Percentiles rank a stretch among this genome's conserved stretches.
Conservation (phyloP, 2,797 vertebrate species). For the Leptatherina wallacei region DNA sequence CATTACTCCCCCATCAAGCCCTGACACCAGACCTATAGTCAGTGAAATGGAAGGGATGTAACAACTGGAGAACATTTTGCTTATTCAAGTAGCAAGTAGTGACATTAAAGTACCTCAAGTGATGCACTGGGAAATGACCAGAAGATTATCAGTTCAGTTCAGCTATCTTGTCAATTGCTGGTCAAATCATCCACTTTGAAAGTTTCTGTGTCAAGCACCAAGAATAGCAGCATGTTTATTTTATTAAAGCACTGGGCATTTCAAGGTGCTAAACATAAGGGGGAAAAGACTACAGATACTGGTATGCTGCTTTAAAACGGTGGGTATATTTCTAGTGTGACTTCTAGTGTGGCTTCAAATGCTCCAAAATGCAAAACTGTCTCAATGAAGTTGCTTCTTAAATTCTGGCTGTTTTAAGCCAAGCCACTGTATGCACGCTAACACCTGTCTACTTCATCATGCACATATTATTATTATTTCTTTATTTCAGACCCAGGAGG, state of each 20-base stretch:
- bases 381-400: neutral
- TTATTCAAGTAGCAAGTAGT: conserved; percentile 9
- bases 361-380: neutral
- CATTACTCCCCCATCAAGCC: conserved; percentile 62
- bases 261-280: neutral
- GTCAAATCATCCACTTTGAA: neutral
- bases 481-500: too few relatives aligned
- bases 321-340: neutral
- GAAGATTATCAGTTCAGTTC: neutral
- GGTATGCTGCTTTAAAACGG: neutral
- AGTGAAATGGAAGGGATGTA: conserved; percentile 57
- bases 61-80: conserved; percentile 9
- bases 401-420: conserved; percentile 2
- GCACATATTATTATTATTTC: neutral
- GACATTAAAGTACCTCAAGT: conserved; percentile 10
- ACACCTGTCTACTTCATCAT: conserved; percentile 8
- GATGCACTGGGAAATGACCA: neutral
- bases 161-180: neutral
- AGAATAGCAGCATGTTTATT: neutral
- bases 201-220: conserved; percentile 1
- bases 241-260: neutral
- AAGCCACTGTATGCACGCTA: neutral
- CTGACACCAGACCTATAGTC: conserved; percentile 42
- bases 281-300: neutral
- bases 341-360: neutral